phyloP scores from a whole-genome alignment of 1,140 invertebrate species.

The Varroa destructor region DNA sequence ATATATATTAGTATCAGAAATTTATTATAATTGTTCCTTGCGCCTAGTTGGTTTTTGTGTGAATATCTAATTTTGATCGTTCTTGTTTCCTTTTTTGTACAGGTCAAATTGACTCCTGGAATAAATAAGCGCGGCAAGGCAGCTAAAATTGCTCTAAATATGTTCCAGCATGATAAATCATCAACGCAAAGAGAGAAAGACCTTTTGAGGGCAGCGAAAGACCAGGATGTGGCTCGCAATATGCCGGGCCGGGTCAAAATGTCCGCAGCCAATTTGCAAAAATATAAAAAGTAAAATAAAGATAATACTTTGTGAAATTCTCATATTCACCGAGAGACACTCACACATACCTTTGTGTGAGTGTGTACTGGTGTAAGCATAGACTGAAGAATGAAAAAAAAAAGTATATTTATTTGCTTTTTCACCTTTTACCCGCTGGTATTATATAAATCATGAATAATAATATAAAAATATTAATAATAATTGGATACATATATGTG shows the following conservation, averaged over 20 bases:
- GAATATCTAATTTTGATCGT: background rate
- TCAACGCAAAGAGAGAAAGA: slow-evolving; percentile 72
- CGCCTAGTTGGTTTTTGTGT: slow-evolving; percentile 21
- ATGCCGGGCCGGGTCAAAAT: slow-evolving; percentile 97
- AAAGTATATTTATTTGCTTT: too few relatives aligned
- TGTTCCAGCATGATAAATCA: slow-evolving; percentile 72
- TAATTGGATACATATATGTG: too few relatives aligned
- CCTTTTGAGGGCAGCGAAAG: slow-evolving; percentile 77
- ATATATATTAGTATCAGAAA: too few relatives aligned
- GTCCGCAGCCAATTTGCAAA: slow-evolving; percentile 39
- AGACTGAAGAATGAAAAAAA: too few relatives aligned
- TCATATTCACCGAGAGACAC: too few relatives aligned
- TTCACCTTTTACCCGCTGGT: too few relatives aligned
- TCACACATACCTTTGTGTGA: too few relatives aligned
- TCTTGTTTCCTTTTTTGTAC: slow-evolving; percentile 38
- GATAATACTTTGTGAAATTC: background rate
- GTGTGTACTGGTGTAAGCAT: too few relatives aligned
- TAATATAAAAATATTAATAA: too few relatives aligned
- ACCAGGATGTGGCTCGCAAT: slow-evolving; percentile 80
- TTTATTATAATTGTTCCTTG: too few relatives aligned
- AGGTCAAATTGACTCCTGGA: slow-evolving; percentile 86
- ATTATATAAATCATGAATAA: too few relatives aligned
- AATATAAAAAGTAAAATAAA: slow-evolving; percentile 34
- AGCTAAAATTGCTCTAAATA: slow-evolving; percentile 70
- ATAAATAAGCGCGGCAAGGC: slow-evolving; percentile 91